Evolutionary conservation across 2,113 vertebrate species (phyloP).

Genomic region (Brachyhypopomus gauderio): DNA sequence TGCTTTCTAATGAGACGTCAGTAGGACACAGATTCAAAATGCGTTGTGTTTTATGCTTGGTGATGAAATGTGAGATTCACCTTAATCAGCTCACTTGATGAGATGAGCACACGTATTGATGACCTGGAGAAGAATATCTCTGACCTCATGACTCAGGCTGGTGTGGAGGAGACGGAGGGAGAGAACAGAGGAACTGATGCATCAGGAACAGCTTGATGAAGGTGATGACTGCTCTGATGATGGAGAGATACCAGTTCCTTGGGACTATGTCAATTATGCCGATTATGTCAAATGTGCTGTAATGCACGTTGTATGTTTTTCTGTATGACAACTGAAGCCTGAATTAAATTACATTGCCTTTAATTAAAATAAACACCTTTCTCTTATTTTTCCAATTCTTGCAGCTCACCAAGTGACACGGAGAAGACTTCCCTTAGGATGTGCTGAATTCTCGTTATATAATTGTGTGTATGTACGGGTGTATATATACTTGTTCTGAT

Average conservation of each 20-base stretch:
- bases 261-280: no score
- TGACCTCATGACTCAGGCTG: slow-evolving; percentile 96
- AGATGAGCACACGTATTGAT: slow-evolving; percentile 98
- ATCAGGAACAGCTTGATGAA: slow-evolving; percentile 52
- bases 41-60: background rate
- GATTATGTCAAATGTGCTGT: background rate
- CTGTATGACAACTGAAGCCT: background rate
- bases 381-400: background rate
- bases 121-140: slow-evolving; percentile 98
- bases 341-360: background rate
- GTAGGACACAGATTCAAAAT: no score
- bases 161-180: slow-evolving; percentile 90
- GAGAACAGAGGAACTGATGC: slow-evolving; percentile 79
- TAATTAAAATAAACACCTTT: no score
- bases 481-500: background rate
- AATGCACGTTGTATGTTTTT: background rate
- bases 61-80: slow-evolving; percentile 40
- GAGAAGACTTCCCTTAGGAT: background rate
- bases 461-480: background rate
- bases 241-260: slow-evolving; percentile 6
- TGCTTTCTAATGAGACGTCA: no score
- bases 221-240: slow-evolving; percentile 19
- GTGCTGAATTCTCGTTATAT: slow-evolving; percentile 2
- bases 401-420: background rate
- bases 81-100: slow-evolving; percentile 87